Base-by-base conservation (phyloP, 2,113 vertebrate species). In the Neofelis nebulosa region DNA sequence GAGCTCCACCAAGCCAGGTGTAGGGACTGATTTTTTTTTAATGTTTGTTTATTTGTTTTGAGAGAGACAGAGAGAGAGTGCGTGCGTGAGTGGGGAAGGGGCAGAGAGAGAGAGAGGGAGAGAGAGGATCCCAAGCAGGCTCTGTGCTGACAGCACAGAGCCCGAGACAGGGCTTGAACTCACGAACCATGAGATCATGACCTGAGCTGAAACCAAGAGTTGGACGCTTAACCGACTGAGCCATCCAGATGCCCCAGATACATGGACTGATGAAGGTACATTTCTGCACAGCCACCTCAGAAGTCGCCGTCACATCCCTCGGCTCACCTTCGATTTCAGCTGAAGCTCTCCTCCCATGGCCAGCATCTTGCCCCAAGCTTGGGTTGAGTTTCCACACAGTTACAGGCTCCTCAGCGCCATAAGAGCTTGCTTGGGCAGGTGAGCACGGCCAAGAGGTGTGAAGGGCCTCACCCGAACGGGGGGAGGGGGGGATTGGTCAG, bases 391-490 rank as follows among this genome's bases (percentile, higher is more conserved):
- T 78, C 65, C 12, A 7, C 9, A n/a, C 38, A 48, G 82, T 36
- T 27, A 1, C 2, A 38, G 82, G 15, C 5, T 41, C 65, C 71
- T 84, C 31, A 36, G 31, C 10, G 13, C 55, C n/a, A 14, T 12
- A 16, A 48, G 33, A n/a, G 16, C 18, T 41, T 38, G 27, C 33
- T 0, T 13, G 69, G 12, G n/a, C 41, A 80, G 31, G 2, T 10
- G 27, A 16, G 68, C 4, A 1, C 1, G 45, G 57, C 36, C 57
- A 29, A 23, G 76, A 81, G 18, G 52, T 66, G 36, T 33, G 52
- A 3, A 23, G 18, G 11, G 7, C 82, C 66, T 78, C 27, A 31
- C 4, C 23, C 0, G 1, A 5, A 3, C 2, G 21, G 33, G 8
- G 2, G 1, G 16, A 33, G 3, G 19, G 0, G 15, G 65, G 50